Base-by-base conservation (phyloP, 1,140 invertebrate species). In the Neodiprion virginianus region DNA sequence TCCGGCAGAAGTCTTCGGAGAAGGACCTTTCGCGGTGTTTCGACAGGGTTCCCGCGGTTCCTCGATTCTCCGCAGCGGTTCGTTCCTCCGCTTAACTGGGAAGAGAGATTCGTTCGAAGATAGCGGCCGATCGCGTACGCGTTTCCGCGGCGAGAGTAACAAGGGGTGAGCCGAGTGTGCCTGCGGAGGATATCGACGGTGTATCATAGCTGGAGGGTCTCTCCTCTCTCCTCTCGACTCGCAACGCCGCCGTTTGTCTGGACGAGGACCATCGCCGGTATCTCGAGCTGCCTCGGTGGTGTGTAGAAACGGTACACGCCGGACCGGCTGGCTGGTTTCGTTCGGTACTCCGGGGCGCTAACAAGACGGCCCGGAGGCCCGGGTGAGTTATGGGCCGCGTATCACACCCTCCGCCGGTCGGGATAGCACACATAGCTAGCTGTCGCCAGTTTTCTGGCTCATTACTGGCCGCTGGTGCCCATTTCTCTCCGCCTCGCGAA, bases 401-500 rank as follows among this genome's bases (percentile, higher is more conserved):
- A 77, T 77, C 74, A 74, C 73, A 66, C 69, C 77, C 75, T 80
- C 82, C 79, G 83, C 80, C 78, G 78, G 78, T 78, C 76, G 79
- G 78, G 79, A 81, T 82, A 80, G 81, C 79, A 81, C 79, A 77
- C 83, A 83, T 83, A 86, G 82, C 84, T 77, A 83, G 85, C 86
- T 87, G 87, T 88, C 86, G 84, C 84, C 85, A 87, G 86, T 88
- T 88, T 88, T 87, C 86, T 88, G 87, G 81, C 87, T 87, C 87
- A 86, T 88, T 88, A 87, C 86, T 83, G 79, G 75, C 83, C 79
- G 81, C 81, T 75, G 80, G 81, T 78, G 81, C 83, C 80, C 86
- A 85, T 85, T 86, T 81, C 85, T 87, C 84, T 84, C 77, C 8
- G 1, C 28, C 8, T 61, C 12, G 74, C 40, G 61, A n/a, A 5